Conservation (phyloP, 1,140 invertebrate genomes). For the Bathynomus jamesi region DNA sequence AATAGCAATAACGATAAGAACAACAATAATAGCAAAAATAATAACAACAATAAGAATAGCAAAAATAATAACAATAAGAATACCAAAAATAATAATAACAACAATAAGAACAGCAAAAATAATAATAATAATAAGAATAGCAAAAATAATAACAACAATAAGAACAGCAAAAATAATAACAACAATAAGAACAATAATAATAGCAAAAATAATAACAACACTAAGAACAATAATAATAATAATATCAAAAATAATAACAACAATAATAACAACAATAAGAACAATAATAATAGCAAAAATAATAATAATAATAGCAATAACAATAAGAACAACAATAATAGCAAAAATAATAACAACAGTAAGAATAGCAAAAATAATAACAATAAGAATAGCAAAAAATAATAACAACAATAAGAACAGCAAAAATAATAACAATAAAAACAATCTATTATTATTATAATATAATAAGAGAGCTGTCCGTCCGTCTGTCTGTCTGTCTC, state of each 20-base stretch:
- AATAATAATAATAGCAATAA: not conserved
- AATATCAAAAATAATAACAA: not conserved
- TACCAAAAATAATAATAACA: not conserved
- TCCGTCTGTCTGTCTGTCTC: too few relatives aligned
- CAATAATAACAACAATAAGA: not conserved
- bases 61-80: not conserved
- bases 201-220: not conserved
- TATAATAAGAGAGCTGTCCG: too few relatives aligned
- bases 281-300: not conserved
- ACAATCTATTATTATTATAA: too few relatives aligned
- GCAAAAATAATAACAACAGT: not conserved
- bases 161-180: not conserved
- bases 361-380: not conserved
- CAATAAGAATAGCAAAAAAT: not conserved
- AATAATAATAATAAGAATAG: not conserved
- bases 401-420: not conserved
- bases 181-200: not conserved
- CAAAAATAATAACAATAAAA: too few relatives aligned
- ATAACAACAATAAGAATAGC: not conserved
- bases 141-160: not conserved
- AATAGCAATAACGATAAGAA: not conserved
- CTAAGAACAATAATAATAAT: not conserved
- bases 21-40: not conserved
- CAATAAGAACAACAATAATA: not conserved
- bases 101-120: not conserved